Evolutionary conservation across 2,888 invertebrate genomes (phyloP).

Genomic region (Stenodera caucasica): DNA sequence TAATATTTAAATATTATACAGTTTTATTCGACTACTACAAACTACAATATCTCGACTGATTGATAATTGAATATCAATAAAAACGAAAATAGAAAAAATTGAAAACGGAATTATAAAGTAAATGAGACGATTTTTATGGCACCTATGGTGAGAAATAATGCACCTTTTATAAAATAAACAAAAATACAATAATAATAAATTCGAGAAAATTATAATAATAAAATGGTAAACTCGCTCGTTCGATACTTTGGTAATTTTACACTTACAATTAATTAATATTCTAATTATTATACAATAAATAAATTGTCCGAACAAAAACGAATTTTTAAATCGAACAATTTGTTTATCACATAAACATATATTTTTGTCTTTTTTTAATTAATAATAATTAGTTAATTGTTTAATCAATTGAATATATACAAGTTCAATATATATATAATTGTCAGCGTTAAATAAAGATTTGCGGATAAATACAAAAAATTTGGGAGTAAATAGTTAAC

Average conservation of each 20-base stretch:
- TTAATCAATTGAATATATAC: neutral
- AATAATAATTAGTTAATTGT: no score
- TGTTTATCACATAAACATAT: constrained; percentile 26
- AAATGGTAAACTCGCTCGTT: constrained; percentile 32
- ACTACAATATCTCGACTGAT: constrained; percentile 2
- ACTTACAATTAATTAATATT: constrained; percentile 13
- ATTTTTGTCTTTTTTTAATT: constrained; percentile 9
- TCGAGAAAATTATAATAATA: constrained; percentile 22
- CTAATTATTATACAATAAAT: constrained; percentile 38
- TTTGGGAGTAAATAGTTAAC: neutral
- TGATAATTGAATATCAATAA: neutral
- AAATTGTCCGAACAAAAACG: constrained; percentile 51
- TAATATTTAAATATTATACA: constrained; percentile 2
- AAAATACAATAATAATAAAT: constrained; percentile 27
- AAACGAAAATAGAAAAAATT: neutral
- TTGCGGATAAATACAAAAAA: neutral
- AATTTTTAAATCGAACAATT: constrained; percentile 30
- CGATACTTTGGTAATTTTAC: constrained; percentile 51
- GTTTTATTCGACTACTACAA: neutral
- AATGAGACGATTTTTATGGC: constrained; percentile 29
- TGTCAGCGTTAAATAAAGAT: neutral
- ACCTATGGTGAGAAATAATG: constrained; percentile 28
- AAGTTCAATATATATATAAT: neutral
- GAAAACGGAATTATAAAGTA: neutral
- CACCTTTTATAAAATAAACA: constrained; percentile 8